Percentiles rank a stretch among this genome's conserved stretches.
Evolutionary conservation across 1,140 invertebrate genomes (phyloP).

Genomic region (Leptopilina clavipes): DNA sequence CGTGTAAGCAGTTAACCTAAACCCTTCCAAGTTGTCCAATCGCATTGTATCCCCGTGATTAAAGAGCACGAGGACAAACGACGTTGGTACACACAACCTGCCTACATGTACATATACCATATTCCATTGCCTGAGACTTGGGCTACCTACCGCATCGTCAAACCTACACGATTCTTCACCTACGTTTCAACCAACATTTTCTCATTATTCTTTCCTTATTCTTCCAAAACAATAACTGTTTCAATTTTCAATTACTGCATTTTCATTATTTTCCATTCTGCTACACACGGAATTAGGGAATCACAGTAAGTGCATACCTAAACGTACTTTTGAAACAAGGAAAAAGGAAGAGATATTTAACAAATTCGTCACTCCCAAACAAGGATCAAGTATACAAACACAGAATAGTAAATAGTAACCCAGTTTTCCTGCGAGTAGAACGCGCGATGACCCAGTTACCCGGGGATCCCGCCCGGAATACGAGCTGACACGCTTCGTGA

Average conservation of each 20-base stretch:
- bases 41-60: conserved; percentile 51
- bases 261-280: no score
- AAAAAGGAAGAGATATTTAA: no score
- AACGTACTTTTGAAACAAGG: no score
- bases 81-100: conserved; percentile 40
- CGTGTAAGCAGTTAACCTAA: conserved; percentile 44
- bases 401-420: conserved; percentile 16
- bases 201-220: no score
- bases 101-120: conserved; percentile 15
- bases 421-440: conserved; percentile 29
- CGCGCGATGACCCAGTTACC: conserved; percentile 31
- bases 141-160: conserved; percentile 59
- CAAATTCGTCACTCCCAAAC: not conserved
- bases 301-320: no score
- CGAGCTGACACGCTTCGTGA: conserved; percentile 27
- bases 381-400: not conserved
- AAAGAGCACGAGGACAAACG: conserved; percentile 58
- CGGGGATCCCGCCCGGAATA: conserved; percentile 23
- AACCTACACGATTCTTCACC: conserved; percentile 47
- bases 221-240: no score
- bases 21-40: conserved; percentile 45
- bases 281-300: no score
- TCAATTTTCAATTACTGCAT: no score
- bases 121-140: conserved; percentile 30
- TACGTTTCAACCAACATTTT: no score